Conservation (phyloP, 2,113 vertebrate genomes). For the Zosterops pallidus region DNA sequence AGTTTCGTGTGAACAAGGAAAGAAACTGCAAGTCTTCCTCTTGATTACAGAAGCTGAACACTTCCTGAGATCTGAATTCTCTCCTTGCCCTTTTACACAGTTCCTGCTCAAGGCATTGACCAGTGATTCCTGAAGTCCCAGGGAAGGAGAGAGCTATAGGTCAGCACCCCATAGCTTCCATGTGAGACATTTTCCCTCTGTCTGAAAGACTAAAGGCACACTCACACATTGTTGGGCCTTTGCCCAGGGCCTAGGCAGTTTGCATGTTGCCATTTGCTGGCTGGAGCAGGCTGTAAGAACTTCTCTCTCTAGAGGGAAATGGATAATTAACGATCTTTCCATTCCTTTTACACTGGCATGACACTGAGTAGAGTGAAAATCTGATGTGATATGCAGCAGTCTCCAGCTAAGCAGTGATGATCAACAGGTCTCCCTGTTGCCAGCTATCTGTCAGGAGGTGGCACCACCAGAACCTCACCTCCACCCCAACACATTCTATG, state of each 20-base stretch:
- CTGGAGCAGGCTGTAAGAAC: not conserved
- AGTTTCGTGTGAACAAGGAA: not conserved
- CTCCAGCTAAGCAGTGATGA: not conserved
- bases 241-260: not conserved
- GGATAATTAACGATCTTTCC: not conserved
- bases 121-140: not conserved
- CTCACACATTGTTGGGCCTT: not conserved
- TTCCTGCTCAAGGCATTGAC: not conserved
- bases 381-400: not conserved
- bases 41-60: not conserved
- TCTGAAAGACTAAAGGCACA: not conserved
- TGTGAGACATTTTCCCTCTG: not conserved
- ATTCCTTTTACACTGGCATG: not conserved
- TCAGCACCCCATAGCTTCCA: not conserved
- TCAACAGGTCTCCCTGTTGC: not conserved
- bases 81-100: not conserved
- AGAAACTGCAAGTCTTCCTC: not conserved
- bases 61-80: not conserved
- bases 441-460: not conserved
- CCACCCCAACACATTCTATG: not conserved
- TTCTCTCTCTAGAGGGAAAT: not conserved
- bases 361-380: not conserved
- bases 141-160: not conserved
- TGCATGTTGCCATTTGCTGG: rapidly evolving
- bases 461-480: not conserved